These are phyloP conservation scores for Crocodylus rhombifer DNA, from an alignment of 2,797 vertebrate species.

Conservation along the genomic window DNA sequence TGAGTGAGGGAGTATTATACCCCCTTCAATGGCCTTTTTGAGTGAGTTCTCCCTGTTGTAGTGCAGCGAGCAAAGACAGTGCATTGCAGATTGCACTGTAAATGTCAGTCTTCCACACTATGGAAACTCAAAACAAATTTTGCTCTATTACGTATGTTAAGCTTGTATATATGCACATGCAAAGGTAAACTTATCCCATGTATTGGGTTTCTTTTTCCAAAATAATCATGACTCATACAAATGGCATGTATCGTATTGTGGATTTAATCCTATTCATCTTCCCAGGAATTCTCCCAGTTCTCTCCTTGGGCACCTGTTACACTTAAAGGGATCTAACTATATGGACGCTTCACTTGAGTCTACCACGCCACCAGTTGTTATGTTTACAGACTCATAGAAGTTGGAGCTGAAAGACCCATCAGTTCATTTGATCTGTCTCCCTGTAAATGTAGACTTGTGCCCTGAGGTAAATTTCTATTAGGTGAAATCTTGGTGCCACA, in stretches of 20 bases:
- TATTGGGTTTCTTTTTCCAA: background rate
- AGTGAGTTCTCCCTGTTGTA: background rate
- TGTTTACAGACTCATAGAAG: background rate
- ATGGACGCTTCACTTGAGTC: accelerated
- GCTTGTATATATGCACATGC: background rate
- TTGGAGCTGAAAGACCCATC: background rate
- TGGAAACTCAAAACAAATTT: background rate
- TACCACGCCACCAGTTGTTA: background rate
- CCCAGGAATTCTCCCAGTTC: background rate
- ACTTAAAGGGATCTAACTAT: accelerated
- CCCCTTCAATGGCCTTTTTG: background rate
- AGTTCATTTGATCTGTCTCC: background rate
- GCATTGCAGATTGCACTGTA: background rate
- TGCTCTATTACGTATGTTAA: background rate
- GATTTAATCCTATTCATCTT: background rate
- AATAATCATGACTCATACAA: background rate
- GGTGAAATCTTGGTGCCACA: background rate
- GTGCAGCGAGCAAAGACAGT: background rate
- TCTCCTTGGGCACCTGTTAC: background rate
- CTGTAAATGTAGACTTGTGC: background rate
- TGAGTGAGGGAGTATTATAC: too few relatives aligned
- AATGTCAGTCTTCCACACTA: background rate
- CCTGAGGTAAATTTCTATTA: background rate
- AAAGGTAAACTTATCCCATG: background rate
- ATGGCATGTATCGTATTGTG: background rate